Evolutionary conservation across 2,888 invertebrate genomes (phyloP).

Genomic region (Formica aserva): DNA sequence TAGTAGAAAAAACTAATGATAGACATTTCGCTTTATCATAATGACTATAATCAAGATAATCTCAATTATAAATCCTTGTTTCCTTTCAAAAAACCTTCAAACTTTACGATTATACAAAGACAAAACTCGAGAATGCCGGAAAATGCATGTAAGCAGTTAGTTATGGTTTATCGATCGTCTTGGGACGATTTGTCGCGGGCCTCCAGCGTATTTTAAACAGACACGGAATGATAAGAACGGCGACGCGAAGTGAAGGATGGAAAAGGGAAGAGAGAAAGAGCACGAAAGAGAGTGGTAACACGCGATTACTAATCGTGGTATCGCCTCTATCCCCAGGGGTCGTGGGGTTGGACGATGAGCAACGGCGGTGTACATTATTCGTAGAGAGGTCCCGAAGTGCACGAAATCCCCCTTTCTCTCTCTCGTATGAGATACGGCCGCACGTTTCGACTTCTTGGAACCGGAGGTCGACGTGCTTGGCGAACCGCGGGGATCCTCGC

Average conservation of each 20-base stretch:
- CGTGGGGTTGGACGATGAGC: conserved; percentile 73
- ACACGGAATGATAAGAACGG: conserved; percentile 13
- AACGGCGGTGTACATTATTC: conserved; percentile 76
- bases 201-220: conserved; percentile 53
- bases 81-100: not conserved
- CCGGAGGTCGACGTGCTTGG: conserved; percentile 75
- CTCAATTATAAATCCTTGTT: not conserved
- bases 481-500: conserved; percentile 77
- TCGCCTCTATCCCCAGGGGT: conserved; percentile 77
- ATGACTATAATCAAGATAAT: not conserved
- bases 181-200: conserved; percentile 59
- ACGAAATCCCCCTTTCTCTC: conserved; percentile 67
- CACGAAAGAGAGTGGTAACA: conserved; percentile 68
- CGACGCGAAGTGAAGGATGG: not conserved
- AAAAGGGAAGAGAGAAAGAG: conserved; percentile 2
- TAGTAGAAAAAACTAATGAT: not conserved
- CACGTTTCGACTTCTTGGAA: conserved; percentile 79
- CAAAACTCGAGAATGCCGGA: conserved; percentile 20
- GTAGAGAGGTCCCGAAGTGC: conserved; percentile 70
- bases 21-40: not conserved
- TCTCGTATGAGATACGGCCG: conserved; percentile 73
- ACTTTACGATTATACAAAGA: not conserved
- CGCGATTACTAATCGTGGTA: conserved; percentile 78
- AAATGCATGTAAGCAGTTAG: conserved; percentile 23
- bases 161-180: conserved; percentile 57